Evolutionary conservation across 2,888 invertebrate genomes (phyloP).

Genomic region (Conomelus anceps): DNA sequence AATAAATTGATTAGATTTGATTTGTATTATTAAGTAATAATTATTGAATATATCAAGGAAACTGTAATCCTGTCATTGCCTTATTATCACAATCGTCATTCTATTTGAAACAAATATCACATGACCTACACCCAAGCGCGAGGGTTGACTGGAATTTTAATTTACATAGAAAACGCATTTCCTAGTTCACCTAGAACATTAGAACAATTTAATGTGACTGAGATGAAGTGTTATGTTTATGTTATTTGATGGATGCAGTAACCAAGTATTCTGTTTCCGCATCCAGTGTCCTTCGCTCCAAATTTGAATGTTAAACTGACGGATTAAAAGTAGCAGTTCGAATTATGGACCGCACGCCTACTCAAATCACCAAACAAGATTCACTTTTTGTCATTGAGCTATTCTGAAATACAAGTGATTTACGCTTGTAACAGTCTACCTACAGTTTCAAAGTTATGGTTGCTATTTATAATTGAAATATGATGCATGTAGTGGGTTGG

Average conservation of each 20-base stretch:
- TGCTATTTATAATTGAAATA: not conserved
- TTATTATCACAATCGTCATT: too few relatives aligned
- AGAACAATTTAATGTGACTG: not conserved
- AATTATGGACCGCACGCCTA: not conserved
- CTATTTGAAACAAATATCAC: not conserved
- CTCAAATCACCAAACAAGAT: not conserved
- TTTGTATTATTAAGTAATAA: too few relatives aligned
- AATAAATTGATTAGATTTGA: too few relatives aligned
- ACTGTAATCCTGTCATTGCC: too few relatives aligned
- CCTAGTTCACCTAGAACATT: not conserved
- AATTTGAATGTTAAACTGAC: not conserved
- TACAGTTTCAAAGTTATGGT: not conserved
- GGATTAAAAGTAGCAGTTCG: not conserved
- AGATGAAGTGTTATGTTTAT: not conserved
- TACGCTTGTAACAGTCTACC: not conserved
- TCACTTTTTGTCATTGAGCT: not conserved
- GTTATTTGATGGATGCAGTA: not conserved
- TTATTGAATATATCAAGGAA: too few relatives aligned
- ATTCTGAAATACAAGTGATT: not conserved
- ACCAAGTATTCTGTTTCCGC: not conserved
- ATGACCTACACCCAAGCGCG: not conserved
- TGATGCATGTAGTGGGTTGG: not conserved
- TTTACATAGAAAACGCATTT: not conserved
- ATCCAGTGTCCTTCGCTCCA: not conserved
- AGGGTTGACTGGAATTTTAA: not conserved